A percentile compares a stretch with the other conserved stretches of the same genome.
Conservation (phyloP, 2,888 invertebrate genomes). For the Poecilus cupreus region DNA sequence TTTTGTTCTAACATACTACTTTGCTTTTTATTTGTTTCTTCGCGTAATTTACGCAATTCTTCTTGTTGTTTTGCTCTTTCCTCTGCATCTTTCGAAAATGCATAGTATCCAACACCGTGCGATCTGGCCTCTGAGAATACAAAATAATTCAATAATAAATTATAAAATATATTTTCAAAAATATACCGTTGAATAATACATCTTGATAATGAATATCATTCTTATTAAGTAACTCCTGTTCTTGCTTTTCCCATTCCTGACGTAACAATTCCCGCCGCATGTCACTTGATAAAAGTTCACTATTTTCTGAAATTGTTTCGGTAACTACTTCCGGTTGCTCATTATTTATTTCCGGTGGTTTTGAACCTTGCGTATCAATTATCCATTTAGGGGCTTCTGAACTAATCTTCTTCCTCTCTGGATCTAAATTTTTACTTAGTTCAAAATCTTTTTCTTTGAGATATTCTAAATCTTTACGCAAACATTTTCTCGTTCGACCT, state of each 20-base stretch:
- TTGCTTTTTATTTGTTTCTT: constrained; percentile 83
- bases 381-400: constrained; percentile 69
- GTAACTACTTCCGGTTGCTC: constrained; percentile 54
- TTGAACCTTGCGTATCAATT: constrained; percentile 67
- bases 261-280: constrained; percentile 82
- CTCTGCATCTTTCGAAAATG: constrained; percentile 90
- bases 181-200: constrained; percentile 86
- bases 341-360: constrained; percentile 58
- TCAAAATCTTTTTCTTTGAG: constrained; percentile 80
- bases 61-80: constrained; percentile 88
- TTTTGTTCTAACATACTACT: constrained; percentile 78
- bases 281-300: constrained; percentile 74
- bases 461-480: constrained; percentile 83
- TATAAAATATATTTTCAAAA: neutral
- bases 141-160: constrained; percentile 50
- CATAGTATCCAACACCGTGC: constrained; percentile 94
- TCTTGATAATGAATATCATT: constrained; percentile 93
- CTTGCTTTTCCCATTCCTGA: constrained; percentile 92
- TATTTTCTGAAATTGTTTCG: constrained; percentile 62
- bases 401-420: constrained; percentile 35
- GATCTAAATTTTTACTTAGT: constrained; percentile 70
- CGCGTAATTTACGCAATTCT: constrained; percentile 81
- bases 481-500: constrained; percentile 90
- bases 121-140: constrained; percentile 85
- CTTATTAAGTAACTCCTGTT: constrained; percentile 82